Evolutionary conservation across 2,797 vertebrate genomes (phyloP).

Genomic region (Anguilla megastoma): DNA sequence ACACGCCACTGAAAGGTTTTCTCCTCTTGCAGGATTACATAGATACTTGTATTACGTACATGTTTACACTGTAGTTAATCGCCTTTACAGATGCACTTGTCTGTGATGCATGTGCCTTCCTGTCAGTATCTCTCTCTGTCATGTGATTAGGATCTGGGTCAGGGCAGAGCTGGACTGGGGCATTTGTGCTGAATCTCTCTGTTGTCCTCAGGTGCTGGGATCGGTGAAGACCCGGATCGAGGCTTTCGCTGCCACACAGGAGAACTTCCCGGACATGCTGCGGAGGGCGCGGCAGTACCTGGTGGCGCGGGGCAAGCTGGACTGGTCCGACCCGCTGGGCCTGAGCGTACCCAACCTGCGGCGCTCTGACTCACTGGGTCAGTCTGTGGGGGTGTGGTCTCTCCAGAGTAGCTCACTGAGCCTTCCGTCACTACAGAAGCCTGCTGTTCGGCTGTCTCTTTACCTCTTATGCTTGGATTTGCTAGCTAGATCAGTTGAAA

Average conservation of each 20-base stretch:
- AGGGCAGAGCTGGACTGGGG: not conserved
- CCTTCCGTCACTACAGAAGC: not conserved
- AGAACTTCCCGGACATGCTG: constrained; percentile 89
- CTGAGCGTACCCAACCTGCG: constrained; percentile 69
- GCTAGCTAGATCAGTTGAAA: not conserved
- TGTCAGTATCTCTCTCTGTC: not conserved
- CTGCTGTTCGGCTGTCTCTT: not conserved
- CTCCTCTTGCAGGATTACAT: no score
- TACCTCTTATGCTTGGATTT: not conserved
- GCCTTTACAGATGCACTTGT: not conserved
- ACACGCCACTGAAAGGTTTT: no score
- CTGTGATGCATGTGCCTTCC: not conserved
- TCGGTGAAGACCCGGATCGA: constrained; percentile 96
- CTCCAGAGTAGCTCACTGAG: not conserved
- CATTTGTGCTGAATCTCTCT: not conserved
- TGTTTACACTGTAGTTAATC: no score
- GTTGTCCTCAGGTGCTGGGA: constrained; percentile 81
- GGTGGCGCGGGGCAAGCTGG: constrained; percentile 86
- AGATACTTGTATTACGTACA: no score
- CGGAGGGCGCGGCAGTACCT: constrained; percentile 92
- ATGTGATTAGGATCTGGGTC: not conserved
- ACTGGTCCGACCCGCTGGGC: constrained; percentile 76
- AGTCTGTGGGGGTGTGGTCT: constrained; percentile 31
- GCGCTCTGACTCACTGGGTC: constrained; percentile 84
- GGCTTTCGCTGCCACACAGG: constrained; percentile 85